A percentile compares a stretch with the other conserved stretches of the same genome.
Evolutionary conservation across 2,888 invertebrate genomes (phyloP).

Genomic region (Molorchus minor): DNA sequence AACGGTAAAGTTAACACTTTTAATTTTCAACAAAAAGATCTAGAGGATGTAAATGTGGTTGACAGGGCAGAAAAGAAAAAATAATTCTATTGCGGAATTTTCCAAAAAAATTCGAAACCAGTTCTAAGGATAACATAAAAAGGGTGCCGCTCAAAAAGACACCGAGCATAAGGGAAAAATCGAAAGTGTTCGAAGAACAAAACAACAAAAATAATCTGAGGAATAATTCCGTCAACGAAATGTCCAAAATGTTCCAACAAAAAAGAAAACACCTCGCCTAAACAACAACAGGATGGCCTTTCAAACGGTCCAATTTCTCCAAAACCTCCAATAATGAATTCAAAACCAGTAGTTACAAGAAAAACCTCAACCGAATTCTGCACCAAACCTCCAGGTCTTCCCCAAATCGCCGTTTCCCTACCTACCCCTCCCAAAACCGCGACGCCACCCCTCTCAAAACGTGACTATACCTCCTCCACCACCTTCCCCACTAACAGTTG

Average conservation of each 20-base stretch:
- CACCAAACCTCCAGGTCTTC: not conserved
- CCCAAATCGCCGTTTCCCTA: not conserved
- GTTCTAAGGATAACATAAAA: not conserved
- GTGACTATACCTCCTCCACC: conserved; percentile 30
- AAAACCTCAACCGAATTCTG: not conserved
- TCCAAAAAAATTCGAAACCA: conserved; percentile 40
- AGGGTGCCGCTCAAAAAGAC: conserved; percentile 32
- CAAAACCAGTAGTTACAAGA: not conserved
- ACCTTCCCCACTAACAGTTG: conserved; percentile 17
- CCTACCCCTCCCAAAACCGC: too few relatives aligned
- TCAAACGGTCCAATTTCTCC: conserved; percentile 4
- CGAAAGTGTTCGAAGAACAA: conserved; percentile 40
- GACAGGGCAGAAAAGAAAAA: too few relatives aligned
- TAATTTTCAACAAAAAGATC: conserved; percentile 35
- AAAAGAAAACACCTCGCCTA: conserved; percentile 11
- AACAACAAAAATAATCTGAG: conserved; percentile 1
- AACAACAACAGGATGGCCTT: too few relatives aligned
- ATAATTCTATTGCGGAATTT: too few relatives aligned
- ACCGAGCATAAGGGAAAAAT: conserved; percentile 42
- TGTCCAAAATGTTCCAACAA: conserved; percentile 33
- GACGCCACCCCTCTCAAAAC: not conserved
- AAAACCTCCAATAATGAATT: conserved; percentile 25
- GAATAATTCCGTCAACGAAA: conserved; percentile 34
- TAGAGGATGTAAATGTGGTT: not conserved
- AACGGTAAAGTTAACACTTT: conserved; percentile 16